Conservation (phyloP, 2,888 invertebrate species). For the Alentia gelatinosa region DNA sequence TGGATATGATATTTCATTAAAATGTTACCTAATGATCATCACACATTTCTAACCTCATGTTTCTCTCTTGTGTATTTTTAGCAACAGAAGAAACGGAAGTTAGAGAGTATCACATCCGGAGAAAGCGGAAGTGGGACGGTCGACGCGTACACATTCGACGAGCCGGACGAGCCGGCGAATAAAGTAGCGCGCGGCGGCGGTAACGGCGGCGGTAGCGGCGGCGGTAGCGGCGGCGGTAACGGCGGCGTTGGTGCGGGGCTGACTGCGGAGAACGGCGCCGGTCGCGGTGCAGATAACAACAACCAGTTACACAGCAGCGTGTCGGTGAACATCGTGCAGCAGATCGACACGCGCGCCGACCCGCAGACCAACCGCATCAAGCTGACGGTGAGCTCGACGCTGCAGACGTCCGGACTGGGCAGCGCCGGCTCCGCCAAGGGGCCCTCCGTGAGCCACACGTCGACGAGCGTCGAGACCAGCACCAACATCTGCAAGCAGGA, state of each 20-base stretch:
- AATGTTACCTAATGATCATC: no score
- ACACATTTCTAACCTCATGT: no score
- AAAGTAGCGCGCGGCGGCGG: neutral
- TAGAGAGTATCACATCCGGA: neutral
- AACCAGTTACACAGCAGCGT: slow-evolving; percentile 55
- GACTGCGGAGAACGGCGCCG: slow-evolving; percentile 25
- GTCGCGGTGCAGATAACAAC: neutral
- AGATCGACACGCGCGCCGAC: slow-evolving; percentile 83
- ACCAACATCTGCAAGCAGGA: slow-evolving; percentile 83
- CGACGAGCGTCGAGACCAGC: slow-evolving; percentile 39
- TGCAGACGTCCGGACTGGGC: slow-evolving; percentile 84
- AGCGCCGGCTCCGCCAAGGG: neutral
- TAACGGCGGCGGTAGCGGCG: neutral
- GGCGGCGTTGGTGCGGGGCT: neutral
- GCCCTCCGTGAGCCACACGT: neutral
- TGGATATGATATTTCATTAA: no score
- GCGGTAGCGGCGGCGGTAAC: neutral
- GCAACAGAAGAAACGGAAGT: slow-evolving; percentile 46
- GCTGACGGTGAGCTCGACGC: slow-evolving; percentile 90
- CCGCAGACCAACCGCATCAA: slow-evolving; percentile 94
- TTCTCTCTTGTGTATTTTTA: slow-evolving; percentile 5
- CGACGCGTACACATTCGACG: slow-evolving; percentile 48
- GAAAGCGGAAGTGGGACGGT: neutral
- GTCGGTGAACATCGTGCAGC: slow-evolving; percentile 60
- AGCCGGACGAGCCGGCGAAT: neutral